Percentiles rank a stretch among this genome's conserved stretches.
Conservation (phyloP, 2,888 invertebrate genomes). For the Hypsopygia costalis region DNA sequence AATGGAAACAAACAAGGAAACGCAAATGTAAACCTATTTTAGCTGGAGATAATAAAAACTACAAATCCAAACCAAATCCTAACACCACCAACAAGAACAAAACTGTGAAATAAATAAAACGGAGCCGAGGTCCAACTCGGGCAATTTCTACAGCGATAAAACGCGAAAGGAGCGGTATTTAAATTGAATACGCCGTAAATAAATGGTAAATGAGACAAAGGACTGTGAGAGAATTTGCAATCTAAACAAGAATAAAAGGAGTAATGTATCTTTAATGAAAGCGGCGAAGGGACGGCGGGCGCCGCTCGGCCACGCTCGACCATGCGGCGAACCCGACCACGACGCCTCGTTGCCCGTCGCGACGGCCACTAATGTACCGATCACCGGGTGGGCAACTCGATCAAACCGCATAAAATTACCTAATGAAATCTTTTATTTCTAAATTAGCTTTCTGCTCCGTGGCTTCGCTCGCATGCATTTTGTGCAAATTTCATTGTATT, state of each 20-base stretch:
- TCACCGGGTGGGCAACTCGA: not conserved
- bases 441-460: no score
- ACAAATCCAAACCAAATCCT: constrained; percentile 32
- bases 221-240: constrained; percentile 65
- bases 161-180: constrained; percentile 68
- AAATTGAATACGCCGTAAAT: constrained; percentile 76
- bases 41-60: not conserved
- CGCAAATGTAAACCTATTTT: not conserved
- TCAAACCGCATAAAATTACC: no score
- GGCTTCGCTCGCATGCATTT: no score
- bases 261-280: constrained; percentile 71
- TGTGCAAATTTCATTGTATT: no score
- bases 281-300: constrained; percentile 31
- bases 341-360: constrained; percentile 2
- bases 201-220: constrained; percentile 77
- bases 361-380: not conserved
- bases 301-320: constrained; percentile 22
- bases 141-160: constrained; percentile 67
- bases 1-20: not conserved
- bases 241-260: constrained; percentile 70
- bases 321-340: constrained; percentile 22
- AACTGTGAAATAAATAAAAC: constrained; percentile 68
- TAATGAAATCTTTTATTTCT: no score
- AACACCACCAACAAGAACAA: constrained; percentile 49
- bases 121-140: constrained; percentile 50